Base-by-base conservation (phyloP, 2,113 vertebrate species). In the Illadopsis cleaveri region DNA sequence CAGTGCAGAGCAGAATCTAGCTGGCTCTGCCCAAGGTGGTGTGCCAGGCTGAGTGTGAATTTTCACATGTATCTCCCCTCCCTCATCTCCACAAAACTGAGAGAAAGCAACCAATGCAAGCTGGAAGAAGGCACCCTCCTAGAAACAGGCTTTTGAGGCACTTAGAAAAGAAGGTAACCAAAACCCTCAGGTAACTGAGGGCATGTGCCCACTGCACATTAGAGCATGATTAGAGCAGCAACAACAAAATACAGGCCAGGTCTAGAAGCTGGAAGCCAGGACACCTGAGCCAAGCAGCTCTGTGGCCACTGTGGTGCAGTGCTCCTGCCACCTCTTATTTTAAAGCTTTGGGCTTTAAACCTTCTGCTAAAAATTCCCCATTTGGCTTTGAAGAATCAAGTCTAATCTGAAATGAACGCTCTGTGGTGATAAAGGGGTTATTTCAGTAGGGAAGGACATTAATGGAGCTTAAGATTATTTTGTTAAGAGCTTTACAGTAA, bases 271-370 rank as follows among this genome's bases (percentile, higher is more conserved):
- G 58, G 48, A 84, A 76, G 22, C 22, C 18, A 11, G 24, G 22
- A 48, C 8, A 48, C 3, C 11, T 28, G 17, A 18, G 22, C 10
- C 0, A 1, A 61, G 25, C 60, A 70, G 15, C 10, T n/a, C 14
- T 8, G 30, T 19, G 44, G 15, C 13, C 28, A 8, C 25, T 28
- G 14, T 0, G 0, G 8, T 35, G 17, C 3, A 1, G 10, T 37
- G 28, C 15, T 53, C 15, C 17, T 45, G 25, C 11, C 25, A 42
- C 23, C 9, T 35, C 58, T 28, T 42, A 12, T 1, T n/a, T n/a
- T n/a, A n/a, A n/a, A n/a, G n/a, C n/a, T 22, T 5, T 35, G 23
- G 30, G 11, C 13, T 71, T 82, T 24, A 16, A 40, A 12, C 14
- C 40, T 61, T 50, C 15, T 71, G 20, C 31, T 33, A 51, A 87